These are phyloP conservation scores for Damaliscus lunatus DNA, from an alignment of 2,113 vertebrate species.

Conservation along the genomic window DNA sequence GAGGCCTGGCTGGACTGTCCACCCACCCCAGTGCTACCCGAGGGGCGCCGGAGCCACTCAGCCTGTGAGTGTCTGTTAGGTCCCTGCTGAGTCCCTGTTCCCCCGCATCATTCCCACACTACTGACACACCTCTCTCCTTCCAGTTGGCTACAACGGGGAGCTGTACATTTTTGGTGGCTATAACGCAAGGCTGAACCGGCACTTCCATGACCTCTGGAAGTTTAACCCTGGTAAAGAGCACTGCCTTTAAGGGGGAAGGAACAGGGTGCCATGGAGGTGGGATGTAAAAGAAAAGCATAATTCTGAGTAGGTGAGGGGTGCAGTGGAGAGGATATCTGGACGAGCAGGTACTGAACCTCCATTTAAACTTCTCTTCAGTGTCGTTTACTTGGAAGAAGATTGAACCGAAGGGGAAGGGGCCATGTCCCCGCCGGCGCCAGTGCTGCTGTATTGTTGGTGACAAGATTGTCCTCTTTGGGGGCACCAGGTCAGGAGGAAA, in stretches of 20 bases:
- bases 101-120: too few relatives aligned
- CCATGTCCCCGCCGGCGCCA: conserved; percentile 95
- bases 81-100: background rate
- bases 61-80: conserved; percentile 87
- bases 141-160: conserved; percentile 96
- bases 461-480: conserved; percentile 97
- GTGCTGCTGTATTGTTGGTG: conserved; percentile 98
- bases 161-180: conserved; percentile 97
- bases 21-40: conserved; percentile 86
- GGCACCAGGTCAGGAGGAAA: conserved; percentile 91
- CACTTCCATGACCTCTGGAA: conserved; percentile 99
- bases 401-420: conserved; percentile 95
- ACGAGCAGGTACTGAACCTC: background rate
- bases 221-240: conserved; percentile 92
- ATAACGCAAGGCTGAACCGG: conserved; percentile 94
- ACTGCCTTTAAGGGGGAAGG: conserved; percentile 6
- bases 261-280: background rate
- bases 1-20: conserved; percentile 94
- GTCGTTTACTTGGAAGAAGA: conserved; percentile 92
- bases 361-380: conserved; percentile 64
- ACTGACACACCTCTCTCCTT: conserved; percentile 52
- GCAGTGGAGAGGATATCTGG: background rate
- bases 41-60: conserved; percentile 96
- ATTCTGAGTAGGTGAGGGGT: background rate
- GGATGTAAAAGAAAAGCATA: background rate